Evolutionary conservation across 2,888 invertebrate species (phyloP), one percentile per base, ranked within the genome.

Genomic region (Apeira syringaria): DNA sequence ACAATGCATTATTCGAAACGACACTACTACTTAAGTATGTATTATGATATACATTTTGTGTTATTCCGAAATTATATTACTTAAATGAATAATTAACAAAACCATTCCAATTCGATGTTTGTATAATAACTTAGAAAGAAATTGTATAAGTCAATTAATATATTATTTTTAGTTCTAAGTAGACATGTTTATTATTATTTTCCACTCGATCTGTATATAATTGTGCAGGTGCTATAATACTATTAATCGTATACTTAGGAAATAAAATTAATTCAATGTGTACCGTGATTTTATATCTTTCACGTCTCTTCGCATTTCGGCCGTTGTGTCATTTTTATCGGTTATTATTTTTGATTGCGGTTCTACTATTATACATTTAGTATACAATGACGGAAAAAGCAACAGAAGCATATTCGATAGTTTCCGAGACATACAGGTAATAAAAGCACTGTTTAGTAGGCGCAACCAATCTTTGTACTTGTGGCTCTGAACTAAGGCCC

Each of bases 151-250:
- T 68, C 67, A 67, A 67, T 71, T 68, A 67, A 58, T 60, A 56
- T 50, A 62, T 50, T 49, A 47, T 55, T 36, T 57, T 52, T 61
- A 38, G 10, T 9, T 4, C 10, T 44, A 44, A 34, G 29, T 44
- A 33, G 18, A 36, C 18, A 13, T 33, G 34, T 42, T 37, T 46
- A 27, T 39, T 47, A 28, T 37, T 38, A 5, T 44, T 55, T 51
- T 56, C 43, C 57, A 59, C 58, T 55, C 62, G 51, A 31, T 46
- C 22, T 35, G 35, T 46, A 35, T 56, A 60, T 57, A 62, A 64
- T 58, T 46, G 56, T 60, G 55, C 68, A 64, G 77, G 76, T 79
- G 79, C 79, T 78, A 20, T 20, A 69, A 60, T 59, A 64, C 57
- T 62, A 42, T 53, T 54, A 61, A 55, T 51, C 2, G 4, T 15